phyloP scores from a whole-genome alignment of 1,140 invertebrate species.

The Cydia amplana region DNA sequence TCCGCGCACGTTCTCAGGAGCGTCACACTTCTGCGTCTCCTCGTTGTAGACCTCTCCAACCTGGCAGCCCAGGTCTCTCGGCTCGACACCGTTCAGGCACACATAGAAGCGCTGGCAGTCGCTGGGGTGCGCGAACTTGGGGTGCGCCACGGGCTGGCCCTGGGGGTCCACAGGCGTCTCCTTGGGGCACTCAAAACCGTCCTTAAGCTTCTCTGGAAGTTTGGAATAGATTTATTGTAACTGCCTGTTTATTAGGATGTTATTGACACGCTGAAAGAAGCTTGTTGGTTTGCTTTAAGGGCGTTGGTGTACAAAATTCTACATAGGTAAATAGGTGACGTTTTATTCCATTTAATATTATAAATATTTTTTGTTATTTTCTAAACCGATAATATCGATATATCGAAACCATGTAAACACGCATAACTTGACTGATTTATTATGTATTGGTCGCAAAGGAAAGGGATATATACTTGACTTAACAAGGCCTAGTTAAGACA shows the following conservation, averaged over 20 bases:
- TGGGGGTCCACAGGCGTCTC: conserved; percentile 82
- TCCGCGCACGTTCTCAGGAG: conserved; percentile 92
- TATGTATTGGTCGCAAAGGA: too few species aligned
- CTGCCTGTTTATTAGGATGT: not conserved
- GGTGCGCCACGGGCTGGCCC: conserved; percentile 89
- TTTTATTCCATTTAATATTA: too few species aligned
- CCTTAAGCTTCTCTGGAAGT: conserved; percentile 83
- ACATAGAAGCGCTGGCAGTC: conserved; percentile 95
- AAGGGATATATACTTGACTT: too few species aligned
- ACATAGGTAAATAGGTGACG: too few species aligned
- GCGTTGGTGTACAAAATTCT: too few species aligned
- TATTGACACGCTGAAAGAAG: not conserved
- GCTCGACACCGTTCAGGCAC: conserved; percentile 91
- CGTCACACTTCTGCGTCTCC: conserved; percentile 88
- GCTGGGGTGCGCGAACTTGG: conserved; percentile 91
- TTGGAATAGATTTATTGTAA: not conserved
- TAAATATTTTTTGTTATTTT: too few species aligned
- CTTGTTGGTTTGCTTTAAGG: too few species aligned
- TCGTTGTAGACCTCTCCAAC: conserved; percentile 93
- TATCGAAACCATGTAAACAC: too few species aligned
- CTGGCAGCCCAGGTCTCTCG: conserved; percentile 91
- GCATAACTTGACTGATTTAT: too few species aligned
- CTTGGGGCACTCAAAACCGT: conserved; percentile 91
- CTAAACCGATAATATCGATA: too few species aligned
- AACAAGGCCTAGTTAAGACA: too few species aligned